Conservation (phyloP, 2,888 invertebrate species). For the Xestia ashworthii region DNA sequence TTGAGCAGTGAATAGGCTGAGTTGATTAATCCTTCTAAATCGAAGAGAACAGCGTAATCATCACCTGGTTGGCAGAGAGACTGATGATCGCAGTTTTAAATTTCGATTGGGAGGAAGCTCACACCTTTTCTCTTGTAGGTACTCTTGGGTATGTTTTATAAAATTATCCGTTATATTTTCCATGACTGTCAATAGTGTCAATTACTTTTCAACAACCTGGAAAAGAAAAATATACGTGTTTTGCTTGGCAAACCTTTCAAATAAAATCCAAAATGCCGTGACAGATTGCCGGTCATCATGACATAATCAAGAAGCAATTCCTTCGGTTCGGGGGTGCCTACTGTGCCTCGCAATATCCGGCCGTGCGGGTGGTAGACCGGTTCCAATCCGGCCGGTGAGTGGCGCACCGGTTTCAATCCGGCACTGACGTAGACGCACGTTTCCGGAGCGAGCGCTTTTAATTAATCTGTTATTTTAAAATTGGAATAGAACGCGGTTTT, state of each 20-base stretch:
- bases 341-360: conserved; percentile 69
- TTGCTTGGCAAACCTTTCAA: not conserved
- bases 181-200: too few relatives aligned
- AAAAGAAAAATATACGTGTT: too few relatives aligned
- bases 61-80: too few relatives aligned
- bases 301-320: conserved; percentile 62
- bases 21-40: not conserved
- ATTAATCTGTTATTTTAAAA: conserved; percentile 23
- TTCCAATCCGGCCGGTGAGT: conserved; percentile 62
- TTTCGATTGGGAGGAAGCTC: not conserved
- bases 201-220: too few relatives aligned
- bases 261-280: not conserved
- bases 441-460: conserved; percentile 59
- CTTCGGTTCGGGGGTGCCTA: conserved; percentile 60
- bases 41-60: not conserved
- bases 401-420: conserved; percentile 63
- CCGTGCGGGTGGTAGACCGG: conserved; percentile 56
- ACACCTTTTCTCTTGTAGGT: not conserved
- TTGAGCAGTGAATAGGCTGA: not conserved
- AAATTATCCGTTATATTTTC: not conserved
- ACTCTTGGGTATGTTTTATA: not conserved
- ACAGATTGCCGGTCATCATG: conserved; percentile 47
- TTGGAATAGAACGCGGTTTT: conserved; percentile 11
- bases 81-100: not conserved
- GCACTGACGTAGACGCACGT: conserved; percentile 68